Conservation (phyloP, 2,888 invertebrate genomes). For the Drosophila differens region DNA sequence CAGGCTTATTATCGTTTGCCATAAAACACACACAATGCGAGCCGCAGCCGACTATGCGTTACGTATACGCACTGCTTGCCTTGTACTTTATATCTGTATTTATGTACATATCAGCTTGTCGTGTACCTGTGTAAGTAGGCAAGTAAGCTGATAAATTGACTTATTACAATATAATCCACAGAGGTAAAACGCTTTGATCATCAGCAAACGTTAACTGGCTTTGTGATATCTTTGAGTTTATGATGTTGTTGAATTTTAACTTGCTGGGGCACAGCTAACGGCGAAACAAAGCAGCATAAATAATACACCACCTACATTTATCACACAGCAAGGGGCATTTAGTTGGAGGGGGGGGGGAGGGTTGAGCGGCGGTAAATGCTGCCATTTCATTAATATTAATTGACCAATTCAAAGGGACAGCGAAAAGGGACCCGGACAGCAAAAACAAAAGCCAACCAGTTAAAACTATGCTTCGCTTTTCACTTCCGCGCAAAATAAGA, state of each 20-base stretch:
- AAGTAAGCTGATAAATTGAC: slow-evolving; percentile 65
- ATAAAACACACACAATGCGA: slow-evolving; percentile 46
- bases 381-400: slow-evolving; percentile 79
- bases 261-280: slow-evolving; percentile 1
- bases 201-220: not conserved
- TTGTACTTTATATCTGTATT: slow-evolving; percentile 19
- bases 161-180: slow-evolving; percentile 53
- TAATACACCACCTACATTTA: slow-evolving; percentile 25
- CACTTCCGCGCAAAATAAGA: slow-evolving; percentile 17
- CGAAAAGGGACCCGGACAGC: slow-evolving; percentile 32
- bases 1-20: slow-evolving; percentile 49
- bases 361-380: slow-evolving; percentile 4
- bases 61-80: slow-evolving; percentile 52
- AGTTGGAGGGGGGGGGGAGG: not conserved
- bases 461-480: slow-evolving; percentile 37
- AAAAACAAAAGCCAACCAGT: slow-evolving; percentile 40
- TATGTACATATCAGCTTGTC: slow-evolving; percentile 27
- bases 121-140: slow-evolving; percentile 55
- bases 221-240: slow-evolving; percentile 31
- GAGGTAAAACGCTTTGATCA: slow-evolving; percentile 21
- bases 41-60: slow-evolving; percentile 16
- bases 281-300: slow-evolving; percentile 15
- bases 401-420: slow-evolving; percentile 70
- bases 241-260: slow-evolving; percentile 30
- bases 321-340: slow-evolving; percentile 28